phyloP scores from a whole-genome alignment of 2,113 vertebrate genomes.

The Scolopax mira region DNA sequence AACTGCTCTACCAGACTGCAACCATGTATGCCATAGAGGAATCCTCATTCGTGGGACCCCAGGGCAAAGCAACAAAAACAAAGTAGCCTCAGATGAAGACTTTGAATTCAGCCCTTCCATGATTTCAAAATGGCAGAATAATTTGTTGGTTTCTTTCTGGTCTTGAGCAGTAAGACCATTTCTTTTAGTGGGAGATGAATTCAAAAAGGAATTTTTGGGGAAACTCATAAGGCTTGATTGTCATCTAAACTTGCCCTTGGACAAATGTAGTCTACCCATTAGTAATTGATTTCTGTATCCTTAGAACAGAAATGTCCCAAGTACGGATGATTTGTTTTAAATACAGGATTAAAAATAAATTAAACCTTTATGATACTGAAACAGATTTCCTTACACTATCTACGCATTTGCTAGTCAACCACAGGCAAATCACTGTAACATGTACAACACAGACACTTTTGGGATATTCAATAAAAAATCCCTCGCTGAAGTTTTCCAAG shows the following conservation, averaged over 20 bases:
- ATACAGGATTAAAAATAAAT: not conserved
- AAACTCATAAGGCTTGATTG: not conserved
- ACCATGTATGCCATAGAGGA: fast-evolving
- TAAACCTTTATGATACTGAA: not conserved
- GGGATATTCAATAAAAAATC: not conserved
- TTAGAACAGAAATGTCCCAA: not conserved
- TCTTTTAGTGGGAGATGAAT: not conserved
- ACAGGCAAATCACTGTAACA: not conserved
- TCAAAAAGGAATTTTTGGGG: not conserved
- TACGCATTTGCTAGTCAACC: not conserved
- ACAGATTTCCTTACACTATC: not conserved
- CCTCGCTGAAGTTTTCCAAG: not conserved
- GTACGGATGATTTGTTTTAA: not conserved
- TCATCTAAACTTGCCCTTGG: not conserved
- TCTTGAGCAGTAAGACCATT: not conserved
- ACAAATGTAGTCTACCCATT: not conserved
- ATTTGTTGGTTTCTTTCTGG: not conserved
- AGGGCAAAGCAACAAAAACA: not conserved
- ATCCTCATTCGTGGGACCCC: fast-evolving
- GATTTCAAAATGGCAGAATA: not conserved
- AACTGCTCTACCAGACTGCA: not conserved
- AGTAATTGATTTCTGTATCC: not conserved
- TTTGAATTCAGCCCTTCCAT: not conserved
- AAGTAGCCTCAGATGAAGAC: not conserved
- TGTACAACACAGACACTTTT: not conserved